Evolutionary conservation across 2,113 vertebrate species (phyloP), one percentile per base, ranked within the genome.

Genomic region (Bolborhynchus lineola): DNA sequence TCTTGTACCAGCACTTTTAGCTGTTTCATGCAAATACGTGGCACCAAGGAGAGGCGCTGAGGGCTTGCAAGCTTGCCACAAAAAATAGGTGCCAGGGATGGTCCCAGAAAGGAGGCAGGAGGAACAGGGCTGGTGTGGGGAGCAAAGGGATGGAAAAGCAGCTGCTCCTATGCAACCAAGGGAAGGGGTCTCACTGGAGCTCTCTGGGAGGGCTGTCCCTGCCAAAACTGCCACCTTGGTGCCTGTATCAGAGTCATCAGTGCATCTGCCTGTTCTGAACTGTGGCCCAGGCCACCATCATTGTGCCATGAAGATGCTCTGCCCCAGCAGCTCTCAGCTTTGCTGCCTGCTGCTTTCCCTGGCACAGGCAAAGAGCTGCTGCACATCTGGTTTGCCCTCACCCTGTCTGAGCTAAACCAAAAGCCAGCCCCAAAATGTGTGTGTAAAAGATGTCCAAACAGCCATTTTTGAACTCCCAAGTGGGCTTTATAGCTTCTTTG

Each of bases 361-460:
- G 75, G 33, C 37, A 23, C 24, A n/a, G 64, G 24, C 59, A 49
- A 53, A 76, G 76, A 71, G n/a, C 31, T 9, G 8, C 28, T 60
- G 23, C 28, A 7, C 0, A 0, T 52, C 59, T 90, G 44, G 15
- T 92, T 69, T 72, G 52, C 52, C 26, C 33, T 90, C 2, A 0
- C 29, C 37, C 21, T 39, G 12, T 26, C 2, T 2, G 28, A 1
- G 0, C 31, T 69, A 65, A 87, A 60, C 42, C 35, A 77, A 82
- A 92, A 63, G 8, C 29, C 75, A 69, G 24, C 13, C 82, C 39
- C 10, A 50, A 24, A 25, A 3, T 41, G 7, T 52, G 21, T 44
- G 39, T 1, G 0, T 75, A 53, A 70, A 92, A 74, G 9, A 86
- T 71, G 60, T 28, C 47, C 62, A 90, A 88, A 84, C 62, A 67